Evolutionary conservation across 2,113 vertebrate genomes (phyloP).

Genomic region (Menidia beryllina): DNA sequence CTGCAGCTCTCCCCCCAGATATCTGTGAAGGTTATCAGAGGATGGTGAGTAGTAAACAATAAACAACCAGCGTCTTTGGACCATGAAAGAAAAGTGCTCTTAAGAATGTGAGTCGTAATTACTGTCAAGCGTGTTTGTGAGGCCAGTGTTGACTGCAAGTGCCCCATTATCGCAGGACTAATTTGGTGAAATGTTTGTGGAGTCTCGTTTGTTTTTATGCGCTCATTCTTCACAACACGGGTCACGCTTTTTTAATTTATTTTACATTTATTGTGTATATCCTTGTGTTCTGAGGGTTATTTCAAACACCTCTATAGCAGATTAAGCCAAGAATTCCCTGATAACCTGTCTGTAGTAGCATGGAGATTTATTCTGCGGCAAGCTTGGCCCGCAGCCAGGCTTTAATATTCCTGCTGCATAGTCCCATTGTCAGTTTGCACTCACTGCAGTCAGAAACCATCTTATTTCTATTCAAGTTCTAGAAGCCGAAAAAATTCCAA

Average conservation of each 20-base stretch:
- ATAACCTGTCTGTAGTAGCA: neutral
- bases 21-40: slow-evolving; percentile 88
- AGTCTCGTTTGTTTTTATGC: neutral
- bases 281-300: neutral
- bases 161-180: neutral
- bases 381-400: neutral
- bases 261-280: neutral
- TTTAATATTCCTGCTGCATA: neutral
- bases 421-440: neutral
- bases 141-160: neutral
- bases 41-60: slow-evolving; percentile 86
- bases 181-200: slow-evolving; percentile 7
- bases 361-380: neutral
- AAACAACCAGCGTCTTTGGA: neutral
- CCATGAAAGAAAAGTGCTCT: neutral
- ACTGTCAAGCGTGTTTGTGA: slow-evolving; percentile 17
- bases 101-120: slow-evolving; percentile 7
- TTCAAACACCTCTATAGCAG: neutral
- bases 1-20: slow-evolving; percentile 86
- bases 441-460: neutral
- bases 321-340: neutral
- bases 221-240: neutral
- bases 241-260: neutral
- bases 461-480: neutral
- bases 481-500: neutral